Evolutionary conservation across 2,113 vertebrate genomes (phyloP), one percentile per base, ranked within the genome.

Genomic region (Cololabis saira): DNA sequence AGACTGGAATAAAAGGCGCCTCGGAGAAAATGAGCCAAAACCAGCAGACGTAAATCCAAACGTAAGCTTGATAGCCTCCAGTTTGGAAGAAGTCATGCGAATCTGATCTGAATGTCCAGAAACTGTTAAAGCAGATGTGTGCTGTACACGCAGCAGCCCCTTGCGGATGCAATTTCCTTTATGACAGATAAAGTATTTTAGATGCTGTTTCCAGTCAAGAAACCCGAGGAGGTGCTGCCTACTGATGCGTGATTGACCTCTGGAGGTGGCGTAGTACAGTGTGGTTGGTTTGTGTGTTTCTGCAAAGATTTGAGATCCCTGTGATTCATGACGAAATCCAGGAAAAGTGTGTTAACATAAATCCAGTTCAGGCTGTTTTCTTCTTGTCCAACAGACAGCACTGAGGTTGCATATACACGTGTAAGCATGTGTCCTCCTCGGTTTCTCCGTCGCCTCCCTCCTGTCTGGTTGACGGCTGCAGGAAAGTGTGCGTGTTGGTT

Each of bases 401-500:
- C 61, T 22, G 24, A 12, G 42, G 52, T 54, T 78, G 48, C 54
- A 24, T 69, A 22, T 24, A 55, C 54, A 44, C 19, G 5, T 56
- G 52, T 62, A 43, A 67, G 61, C 76, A 56, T 9, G 13, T 50
- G 70, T 63, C 64, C 71, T 69, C 21, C 68, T 56, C 40, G 21
- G 24, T 42, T 21, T 40, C 33, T 37, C 33, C 6, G 45, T 19
- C 11, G 21, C 17, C 17, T 30, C 30, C n/a, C n/a, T 37, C 30
- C 33, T 3, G 37, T 61, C 41, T 77, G 47, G 81, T 48, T 54
- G 66, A 77, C 66, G 72, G 74, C 76, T 24, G 37, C 49, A 52
- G 70, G 72, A 81, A 80, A 58, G 76, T 74, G 44, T 75, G 56
- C 51, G 21, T 53, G 56, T 66, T 83, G 94, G 37, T 96, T 96